Conservation (phyloP, 2,888 invertebrate species). For the Tenthredo amoena region DNA sequence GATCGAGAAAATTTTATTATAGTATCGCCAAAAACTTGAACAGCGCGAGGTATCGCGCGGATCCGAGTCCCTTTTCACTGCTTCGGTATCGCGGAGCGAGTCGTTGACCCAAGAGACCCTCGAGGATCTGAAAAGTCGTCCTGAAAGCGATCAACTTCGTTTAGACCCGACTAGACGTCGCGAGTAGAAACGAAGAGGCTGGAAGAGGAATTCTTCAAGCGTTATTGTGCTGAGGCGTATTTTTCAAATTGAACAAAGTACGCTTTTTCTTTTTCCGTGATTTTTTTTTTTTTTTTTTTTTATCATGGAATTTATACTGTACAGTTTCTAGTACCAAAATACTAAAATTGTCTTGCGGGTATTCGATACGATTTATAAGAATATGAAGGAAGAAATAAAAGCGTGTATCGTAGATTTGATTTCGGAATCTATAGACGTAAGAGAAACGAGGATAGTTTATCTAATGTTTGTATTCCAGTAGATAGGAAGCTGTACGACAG, state of each 20-base stretch:
- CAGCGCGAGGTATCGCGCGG: background rate
- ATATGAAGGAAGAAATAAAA: background rate
- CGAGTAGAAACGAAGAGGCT: background rate
- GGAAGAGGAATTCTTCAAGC: conserved; percentile 11
- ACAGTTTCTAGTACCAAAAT: background rate
- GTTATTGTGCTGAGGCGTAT: background rate
- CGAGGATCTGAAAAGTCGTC: conserved; percentile 38
- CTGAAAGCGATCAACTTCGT: conserved; percentile 44
- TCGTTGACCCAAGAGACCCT: conserved; percentile 47
- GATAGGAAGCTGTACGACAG: background rate
- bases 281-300: background rate
- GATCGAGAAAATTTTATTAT: background rate
- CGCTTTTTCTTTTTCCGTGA: background rate
- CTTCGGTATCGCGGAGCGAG: conserved; percentile 31
- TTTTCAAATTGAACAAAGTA: background rate
- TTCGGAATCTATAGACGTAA: background rate
- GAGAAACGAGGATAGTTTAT: background rate
- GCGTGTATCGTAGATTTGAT: background rate
- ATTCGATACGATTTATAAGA: background rate
- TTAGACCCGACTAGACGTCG: conserved; percentile 42
- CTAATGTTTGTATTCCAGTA: background rate
- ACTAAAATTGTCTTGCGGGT: background rate
- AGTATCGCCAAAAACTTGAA: background rate
- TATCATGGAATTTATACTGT: background rate
- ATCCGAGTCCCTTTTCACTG: conserved; percentile 28